Conservation (phyloP, 2,888 invertebrate genomes). For the Drosophila multiciliata region DNA sequence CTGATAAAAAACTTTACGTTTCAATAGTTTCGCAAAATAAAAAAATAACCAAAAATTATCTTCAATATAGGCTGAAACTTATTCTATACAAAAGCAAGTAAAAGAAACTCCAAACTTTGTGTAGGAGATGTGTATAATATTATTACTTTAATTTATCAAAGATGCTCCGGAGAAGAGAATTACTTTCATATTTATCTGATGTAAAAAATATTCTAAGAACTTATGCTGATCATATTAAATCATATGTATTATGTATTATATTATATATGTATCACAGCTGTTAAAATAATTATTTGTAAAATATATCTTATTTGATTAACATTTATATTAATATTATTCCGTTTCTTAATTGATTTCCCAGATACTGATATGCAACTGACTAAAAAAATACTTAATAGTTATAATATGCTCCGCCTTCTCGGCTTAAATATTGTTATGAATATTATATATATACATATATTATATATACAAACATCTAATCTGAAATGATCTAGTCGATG, state of each 20-base stretch:
- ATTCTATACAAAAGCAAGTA: neutral
- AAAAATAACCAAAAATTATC: neutral
- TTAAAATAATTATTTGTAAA: neutral
- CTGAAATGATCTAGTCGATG: neutral
- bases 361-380: neutral
- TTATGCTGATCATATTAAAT: neutral
- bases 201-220: neutral
- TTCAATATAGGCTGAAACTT: neutral
- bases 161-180: neutral
- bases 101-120: neutral
- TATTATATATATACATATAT: no score
- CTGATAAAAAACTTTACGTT: neutral
- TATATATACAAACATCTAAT: no score
- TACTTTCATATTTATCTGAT: neutral
- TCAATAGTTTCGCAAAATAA: neutral
- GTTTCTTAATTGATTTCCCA: neutral
- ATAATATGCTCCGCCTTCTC: no score
- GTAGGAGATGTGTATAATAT: neutral
- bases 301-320: no score
- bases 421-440: no score
- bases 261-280: neutral
- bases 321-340: neutral
- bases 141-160: neutral
- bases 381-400: rapidly evolving
- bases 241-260: no score